Evolutionary conservation across 2,797 vertebrate genomes (phyloP), one percentile per base, ranked within the genome.

Genomic region (Euthynnus affinis): DNA sequence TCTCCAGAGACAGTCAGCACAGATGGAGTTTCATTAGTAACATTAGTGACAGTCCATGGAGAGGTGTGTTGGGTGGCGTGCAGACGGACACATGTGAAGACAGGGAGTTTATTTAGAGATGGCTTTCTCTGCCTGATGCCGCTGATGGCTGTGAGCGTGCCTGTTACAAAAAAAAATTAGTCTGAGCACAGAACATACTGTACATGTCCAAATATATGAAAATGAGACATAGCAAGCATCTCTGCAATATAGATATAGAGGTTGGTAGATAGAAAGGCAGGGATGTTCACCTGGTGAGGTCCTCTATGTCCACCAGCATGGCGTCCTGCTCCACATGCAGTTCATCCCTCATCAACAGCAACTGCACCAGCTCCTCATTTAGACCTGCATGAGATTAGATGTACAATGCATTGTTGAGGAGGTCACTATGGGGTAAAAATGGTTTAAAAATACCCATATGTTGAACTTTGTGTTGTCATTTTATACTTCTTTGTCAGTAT

Each of bases 241-340:
- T 15, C 4, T 42, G 12, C 20, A 6, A 4, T 32, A 20, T 12
- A 64, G n/a, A 40, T 27, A 2, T 15, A 44, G 23, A 51, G 52
- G 23, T 17, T 55, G 23, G 9, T 7, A 20, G 9, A 34, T 6
- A 42, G 4, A 59, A 51, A 55, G 12, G 55, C 15, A 17, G 3
- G 3, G 18, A 2, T 32, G 14, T 61, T 91, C 51, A 98, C 98
- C 98, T 98, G 93, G 98, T 99, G 88, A 99, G 94, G 78, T 99
- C 98, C 83, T 99, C 98, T 15, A 99, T 97, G 91, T 99, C 97
- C 90, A 99, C 98, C 92, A 99, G 93, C 98, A 99, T 99, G 80
- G 98, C 98, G 0, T 99, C 98, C 88, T 99, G 98, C 91, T 99
- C 98, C 9, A 98, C 97, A 73, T 99, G 98, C 75, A 99, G 95